Conservation (phyloP, 2,797 vertebrate genomes). For the Sphenopsis melanotis region DNA sequence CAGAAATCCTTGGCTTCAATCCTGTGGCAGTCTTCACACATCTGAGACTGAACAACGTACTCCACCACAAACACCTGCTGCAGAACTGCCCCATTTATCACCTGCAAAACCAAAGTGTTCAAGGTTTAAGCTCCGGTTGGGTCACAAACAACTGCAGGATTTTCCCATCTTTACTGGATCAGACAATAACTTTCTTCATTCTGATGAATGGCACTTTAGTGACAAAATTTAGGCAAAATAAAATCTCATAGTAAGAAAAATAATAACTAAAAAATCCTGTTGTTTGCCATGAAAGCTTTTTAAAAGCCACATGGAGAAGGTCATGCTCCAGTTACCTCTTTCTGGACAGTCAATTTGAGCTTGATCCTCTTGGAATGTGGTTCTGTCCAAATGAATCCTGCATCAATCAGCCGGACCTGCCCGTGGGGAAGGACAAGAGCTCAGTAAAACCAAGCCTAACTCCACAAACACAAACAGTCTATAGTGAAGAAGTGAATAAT, state of each 20-base stretch:
- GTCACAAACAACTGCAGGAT: not conserved
- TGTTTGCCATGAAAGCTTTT: not conserved
- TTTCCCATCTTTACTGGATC: not conserved
- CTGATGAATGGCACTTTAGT: not conserved
- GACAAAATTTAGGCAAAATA: not conserved
- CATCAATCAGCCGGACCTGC: slow-evolving; percentile 94
- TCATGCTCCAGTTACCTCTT: slow-evolving; percentile 82
- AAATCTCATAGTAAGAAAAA: not conserved
- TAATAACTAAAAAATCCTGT: not conserved
- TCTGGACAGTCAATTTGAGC: slow-evolving; percentile 95
- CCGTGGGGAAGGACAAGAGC: not conserved
- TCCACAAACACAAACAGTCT: not conserved
- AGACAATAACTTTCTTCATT: not conserved
- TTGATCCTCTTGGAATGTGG: slow-evolving; percentile 98
- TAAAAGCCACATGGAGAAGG: not conserved
- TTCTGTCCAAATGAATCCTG: slow-evolving; percentile 97
- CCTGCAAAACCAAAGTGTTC: slow-evolving; percentile 71
- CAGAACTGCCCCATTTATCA: slow-evolving; percentile 94
- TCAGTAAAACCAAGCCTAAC: not conserved
- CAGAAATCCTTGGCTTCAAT: slow-evolving; percentile 98
- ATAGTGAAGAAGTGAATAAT: not conserved
- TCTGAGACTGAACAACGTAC: slow-evolving; percentile 86
- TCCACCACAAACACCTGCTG: slow-evolving; percentile 97
- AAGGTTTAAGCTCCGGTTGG: not conserved
- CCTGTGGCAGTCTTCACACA: slow-evolving; percentile 97